Evolutionary conservation across 2,888 invertebrate genomes (phyloP).

Genomic region (Cryptosula pallasiana): DNA sequence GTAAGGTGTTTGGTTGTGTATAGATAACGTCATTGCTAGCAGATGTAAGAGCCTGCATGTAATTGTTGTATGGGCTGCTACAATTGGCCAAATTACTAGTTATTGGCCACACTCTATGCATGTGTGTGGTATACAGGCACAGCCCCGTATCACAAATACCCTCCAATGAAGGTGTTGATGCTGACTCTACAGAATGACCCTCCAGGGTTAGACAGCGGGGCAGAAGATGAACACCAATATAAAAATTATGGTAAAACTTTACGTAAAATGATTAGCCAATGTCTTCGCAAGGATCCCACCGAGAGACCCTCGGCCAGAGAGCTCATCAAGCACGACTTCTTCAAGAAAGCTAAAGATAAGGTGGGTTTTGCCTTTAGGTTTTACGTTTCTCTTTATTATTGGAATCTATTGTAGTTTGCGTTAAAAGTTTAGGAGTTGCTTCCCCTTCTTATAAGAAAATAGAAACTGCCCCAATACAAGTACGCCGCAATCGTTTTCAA

Average conservation of each 20-base stretch:
- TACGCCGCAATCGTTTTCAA: too few relatives aligned
- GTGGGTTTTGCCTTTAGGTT: background rate
- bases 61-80: too few relatives aligned
- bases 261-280: constrained; percentile 88
- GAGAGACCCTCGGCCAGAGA: constrained; percentile 91
- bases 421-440: too few relatives aligned
- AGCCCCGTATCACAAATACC: constrained; percentile 97
- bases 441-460: too few relatives aligned
- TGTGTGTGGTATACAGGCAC: too few relatives aligned
- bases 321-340: constrained; percentile 91
- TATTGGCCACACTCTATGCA: too few relatives aligned
- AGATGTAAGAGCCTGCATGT: background rate
- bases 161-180: constrained; percentile 98
- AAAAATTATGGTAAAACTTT: constrained; percentile 96
- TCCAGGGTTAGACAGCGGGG: constrained; percentile 87
- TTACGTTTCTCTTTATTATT: background rate
- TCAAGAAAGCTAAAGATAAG: constrained; percentile 80
- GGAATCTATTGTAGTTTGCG: too few relatives aligned
- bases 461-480: too few relatives aligned
- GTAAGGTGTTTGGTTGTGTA: too few relatives aligned
- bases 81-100: too few relatives aligned
- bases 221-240: constrained; percentile 95
- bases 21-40: too few relatives aligned
- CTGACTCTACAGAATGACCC: constrained; percentile 96
- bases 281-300: constrained; percentile 89